Evolutionary conservation across 2,797 vertebrate species (phyloP).

Genomic region (Lutra lutra): DNA sequence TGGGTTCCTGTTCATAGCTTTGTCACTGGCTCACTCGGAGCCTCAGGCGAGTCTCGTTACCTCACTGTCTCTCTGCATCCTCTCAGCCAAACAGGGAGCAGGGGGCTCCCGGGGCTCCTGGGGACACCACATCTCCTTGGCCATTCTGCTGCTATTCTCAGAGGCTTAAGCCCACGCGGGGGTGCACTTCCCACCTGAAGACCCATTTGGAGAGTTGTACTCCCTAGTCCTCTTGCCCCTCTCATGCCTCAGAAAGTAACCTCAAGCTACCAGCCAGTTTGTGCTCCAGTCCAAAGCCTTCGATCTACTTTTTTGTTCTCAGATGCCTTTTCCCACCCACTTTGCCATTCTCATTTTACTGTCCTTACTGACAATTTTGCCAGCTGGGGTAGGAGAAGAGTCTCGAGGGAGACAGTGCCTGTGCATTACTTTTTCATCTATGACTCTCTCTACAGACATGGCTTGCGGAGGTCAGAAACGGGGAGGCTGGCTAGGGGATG

Average conservation of each 20-base stretch:
- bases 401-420: background rate
- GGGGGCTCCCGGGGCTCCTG: background rate
- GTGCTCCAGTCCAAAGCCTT: constrained; percentile 65
- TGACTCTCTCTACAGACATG: background rate
- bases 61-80: constrained; percentile 14
- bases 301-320: constrained; percentile 69
- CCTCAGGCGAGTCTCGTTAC: constrained; percentile 11
- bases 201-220: background rate
- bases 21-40: background rate
- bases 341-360: background rate
- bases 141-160: constrained; percentile 59
- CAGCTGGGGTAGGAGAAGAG: background rate
- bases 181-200: background rate
- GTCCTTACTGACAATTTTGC: background rate
- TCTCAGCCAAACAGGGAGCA: constrained; percentile 13
- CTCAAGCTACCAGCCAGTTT: constrained; percentile 40
- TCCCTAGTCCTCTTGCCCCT: background rate
- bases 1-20: background rate
- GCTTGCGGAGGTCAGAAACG: background rate
- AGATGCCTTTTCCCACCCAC: constrained; percentile 59
- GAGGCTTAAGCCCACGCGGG: background rate
- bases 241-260: background rate
- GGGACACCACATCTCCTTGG: background rate
- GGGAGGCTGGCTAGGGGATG: background rate
- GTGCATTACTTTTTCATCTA: background rate